These are phyloP conservation scores for Aptenodytes patagonicus DNA, from an alignment of 2,113 vertebrate genomes.

Conservation along the genomic window DNA sequence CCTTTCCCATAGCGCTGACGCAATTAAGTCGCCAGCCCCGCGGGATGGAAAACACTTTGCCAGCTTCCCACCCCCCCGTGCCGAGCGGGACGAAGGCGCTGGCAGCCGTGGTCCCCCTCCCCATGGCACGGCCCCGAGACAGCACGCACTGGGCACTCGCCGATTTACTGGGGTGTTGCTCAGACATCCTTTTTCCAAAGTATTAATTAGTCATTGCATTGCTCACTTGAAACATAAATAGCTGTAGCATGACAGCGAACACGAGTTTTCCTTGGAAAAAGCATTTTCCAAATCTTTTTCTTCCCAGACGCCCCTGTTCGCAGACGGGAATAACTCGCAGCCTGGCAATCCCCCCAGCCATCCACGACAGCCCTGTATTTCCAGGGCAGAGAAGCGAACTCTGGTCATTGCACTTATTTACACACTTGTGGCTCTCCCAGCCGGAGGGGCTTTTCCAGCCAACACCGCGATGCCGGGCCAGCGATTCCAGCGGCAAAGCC, in stretches of 20 bases:
- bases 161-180: not conserved
- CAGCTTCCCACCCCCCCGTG: not conserved
- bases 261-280: not conserved
- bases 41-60: not conserved
- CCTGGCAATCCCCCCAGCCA: not conserved
- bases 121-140: not conserved
- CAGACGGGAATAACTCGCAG: not conserved
- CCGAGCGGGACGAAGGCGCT: not conserved
- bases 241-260: not conserved
- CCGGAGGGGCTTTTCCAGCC: conserved; percentile 49
- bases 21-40: not conserved
- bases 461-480: not conserved
- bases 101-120: not conserved
- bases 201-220: conserved; percentile 37
- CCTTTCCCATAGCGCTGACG: conserved; percentile 38
- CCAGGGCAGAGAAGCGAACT: not conserved
- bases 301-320: not conserved
- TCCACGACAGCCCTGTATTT: not conserved
- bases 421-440: conserved; percentile 47
- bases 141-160: not conserved
- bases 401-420: not conserved
- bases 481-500: not conserved
- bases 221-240: conserved; percentile 40
- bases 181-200: not conserved
- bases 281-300: not conserved